These are phyloP conservation scores for Sebastes schlegelii DNA, from an alignment of 2,113 vertebrate species.

Conservation along the genomic window DNA sequence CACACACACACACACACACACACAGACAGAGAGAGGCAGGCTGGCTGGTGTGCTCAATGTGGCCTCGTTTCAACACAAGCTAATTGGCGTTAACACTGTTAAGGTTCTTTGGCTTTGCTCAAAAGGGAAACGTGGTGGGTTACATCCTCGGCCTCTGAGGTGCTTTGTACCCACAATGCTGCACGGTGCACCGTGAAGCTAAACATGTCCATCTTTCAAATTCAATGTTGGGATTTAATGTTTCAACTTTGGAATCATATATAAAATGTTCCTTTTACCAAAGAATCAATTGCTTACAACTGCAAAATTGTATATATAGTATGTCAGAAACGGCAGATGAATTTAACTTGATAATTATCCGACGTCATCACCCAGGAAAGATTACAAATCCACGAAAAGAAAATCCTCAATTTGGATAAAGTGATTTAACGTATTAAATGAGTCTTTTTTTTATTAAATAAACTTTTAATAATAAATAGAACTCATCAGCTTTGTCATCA, in stretches of 20 bases:
- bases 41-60: slow-evolving; percentile 9
- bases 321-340: slow-evolving; percentile 5
- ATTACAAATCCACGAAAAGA: too few species aligned
- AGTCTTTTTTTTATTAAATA: too few species aligned
- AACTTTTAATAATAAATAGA: too few species aligned
- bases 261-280: neutral
- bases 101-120: slow-evolving; percentile 35
- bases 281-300: neutral
- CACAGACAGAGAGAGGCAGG: slow-evolving; percentile 6
- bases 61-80: slow-evolving; percentile 62
- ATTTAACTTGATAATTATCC: neutral
- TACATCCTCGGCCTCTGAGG: slow-evolving; percentile 18
- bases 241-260: neutral
- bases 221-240: neutral
- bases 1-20: slow-evolving; percentile 22
- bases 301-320: neutral
- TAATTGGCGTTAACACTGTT: slow-evolving; percentile 36
- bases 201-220: neutral
- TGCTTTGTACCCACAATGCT: slow-evolving; percentile 17
- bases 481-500: too few species aligned
- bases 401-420: too few species aligned
- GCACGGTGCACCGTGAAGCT: neutral
- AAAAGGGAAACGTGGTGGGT: slow-evolving; percentile 14
- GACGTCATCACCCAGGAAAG: too few species aligned
- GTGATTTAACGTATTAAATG: too few species aligned